Evolutionary conservation across 2,888 invertebrate genomes (phyloP).

Genomic region (Clistopyga incitator): DNA sequence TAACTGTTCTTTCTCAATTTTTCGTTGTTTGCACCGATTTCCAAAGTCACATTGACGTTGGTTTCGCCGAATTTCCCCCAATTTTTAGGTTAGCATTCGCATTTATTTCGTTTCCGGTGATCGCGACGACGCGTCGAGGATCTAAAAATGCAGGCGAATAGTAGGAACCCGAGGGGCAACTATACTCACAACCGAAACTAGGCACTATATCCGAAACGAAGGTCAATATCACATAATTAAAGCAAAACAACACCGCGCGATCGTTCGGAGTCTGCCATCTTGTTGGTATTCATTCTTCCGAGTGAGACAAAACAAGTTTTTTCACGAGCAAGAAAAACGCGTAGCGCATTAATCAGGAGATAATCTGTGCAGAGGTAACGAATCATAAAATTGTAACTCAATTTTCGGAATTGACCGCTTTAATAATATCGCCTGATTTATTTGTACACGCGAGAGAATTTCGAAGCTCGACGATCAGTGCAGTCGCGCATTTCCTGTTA

Average conservation of each 20-base stretch:
- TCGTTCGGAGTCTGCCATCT: conserved; percentile 69
- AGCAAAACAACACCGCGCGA: conserved; percentile 70
- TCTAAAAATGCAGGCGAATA: conserved; percentile 3
- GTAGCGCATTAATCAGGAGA: neutral
- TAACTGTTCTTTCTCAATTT: neutral
- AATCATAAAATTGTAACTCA: conserved; percentile 8
- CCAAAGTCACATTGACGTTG: neutral
- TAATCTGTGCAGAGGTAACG: neutral
- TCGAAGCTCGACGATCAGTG: conserved; percentile 60
- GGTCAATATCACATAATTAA: conserved; percentile 63
- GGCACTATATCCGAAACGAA: conserved; percentile 34
- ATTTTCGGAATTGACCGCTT: neutral
- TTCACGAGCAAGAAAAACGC: conserved; percentile 29
- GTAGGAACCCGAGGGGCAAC: neutral
- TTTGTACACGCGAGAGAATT: neutral
- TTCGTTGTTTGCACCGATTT: neutral
- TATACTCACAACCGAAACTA: conserved; percentile 28
- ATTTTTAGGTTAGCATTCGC: conserved; percentile 6
- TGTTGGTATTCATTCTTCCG: conserved; percentile 38
- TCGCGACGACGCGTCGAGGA: neutral
- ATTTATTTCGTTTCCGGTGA: neutral
- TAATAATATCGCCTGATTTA: neutral
- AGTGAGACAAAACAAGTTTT: conserved; percentile 69
- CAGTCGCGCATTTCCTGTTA: conserved; percentile 75
- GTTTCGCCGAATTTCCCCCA: neutral